These are phyloP conservation scores for Parasteatoda lunata DNA, from an alignment of 2,888 invertebrate genomes.

Conservation along the genomic window DNA sequence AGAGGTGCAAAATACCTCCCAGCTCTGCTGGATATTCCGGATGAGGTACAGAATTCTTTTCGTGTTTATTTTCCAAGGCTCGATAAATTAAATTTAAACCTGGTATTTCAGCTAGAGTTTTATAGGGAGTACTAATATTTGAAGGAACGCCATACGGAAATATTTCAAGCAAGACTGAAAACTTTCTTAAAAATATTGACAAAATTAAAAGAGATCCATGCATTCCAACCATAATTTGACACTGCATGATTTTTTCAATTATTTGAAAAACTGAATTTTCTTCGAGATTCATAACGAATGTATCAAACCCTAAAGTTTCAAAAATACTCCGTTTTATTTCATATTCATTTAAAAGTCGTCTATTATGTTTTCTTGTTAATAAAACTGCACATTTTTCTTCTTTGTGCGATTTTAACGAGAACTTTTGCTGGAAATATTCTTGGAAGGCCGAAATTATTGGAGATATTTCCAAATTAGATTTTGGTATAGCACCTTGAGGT, in stretches of 20 bases:
- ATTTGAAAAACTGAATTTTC: conserved; percentile 71
- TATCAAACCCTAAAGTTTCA: conserved; percentile 70
- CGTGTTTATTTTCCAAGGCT: conserved; percentile 75
- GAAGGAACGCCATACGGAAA: conserved; percentile 77
- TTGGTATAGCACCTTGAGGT: conserved; percentile 75
- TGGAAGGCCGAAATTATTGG: conserved; percentile 70
- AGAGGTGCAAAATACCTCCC: conserved; percentile 75
- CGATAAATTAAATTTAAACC: conserved; percentile 74
- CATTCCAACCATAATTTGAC: conserved; percentile 74
- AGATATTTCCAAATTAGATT: conserved; percentile 69
- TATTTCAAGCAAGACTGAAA: conserved; percentile 75
- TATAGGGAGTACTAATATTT: conserved; percentile 75
- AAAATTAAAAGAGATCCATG: conserved; percentile 76
- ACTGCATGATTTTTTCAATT: conserved; percentile 70
- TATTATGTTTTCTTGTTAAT: conserved; percentile 73
- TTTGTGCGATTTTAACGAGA: conserved; percentile 48
- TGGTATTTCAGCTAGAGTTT: conserved; percentile 73
- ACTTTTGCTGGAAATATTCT: conserved; percentile 70
- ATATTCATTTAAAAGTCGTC: conserved; percentile 76
- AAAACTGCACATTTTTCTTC: conserved; percentile 72
- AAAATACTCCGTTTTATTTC: conserved; percentile 73
- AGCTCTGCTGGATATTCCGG: conserved; percentile 73
- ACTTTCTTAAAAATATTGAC: conserved; percentile 74
- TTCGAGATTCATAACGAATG: conserved; percentile 38
- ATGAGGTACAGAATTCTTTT: conserved; percentile 73